These are phyloP conservation scores for Calypte anna DNA, from an alignment of 2,113 vertebrate species.

Conservation along the genomic window DNA sequence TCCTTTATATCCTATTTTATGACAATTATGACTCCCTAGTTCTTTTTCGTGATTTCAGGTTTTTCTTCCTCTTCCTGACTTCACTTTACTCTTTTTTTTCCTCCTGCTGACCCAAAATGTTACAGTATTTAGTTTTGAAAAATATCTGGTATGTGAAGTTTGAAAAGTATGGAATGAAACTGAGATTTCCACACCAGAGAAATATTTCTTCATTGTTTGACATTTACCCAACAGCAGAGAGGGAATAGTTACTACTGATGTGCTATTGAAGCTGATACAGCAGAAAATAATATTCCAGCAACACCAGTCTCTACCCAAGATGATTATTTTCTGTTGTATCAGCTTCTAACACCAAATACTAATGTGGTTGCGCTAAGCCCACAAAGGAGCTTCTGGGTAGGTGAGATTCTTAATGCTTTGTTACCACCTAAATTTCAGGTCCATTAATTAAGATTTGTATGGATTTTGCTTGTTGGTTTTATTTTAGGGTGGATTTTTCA, in stretches of 20 bases:
- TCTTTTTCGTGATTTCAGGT: neutral
- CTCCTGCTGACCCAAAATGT: neutral
- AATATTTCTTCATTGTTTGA: constrained; percentile 43
- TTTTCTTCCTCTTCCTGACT: neutral
- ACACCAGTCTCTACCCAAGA: neutral
- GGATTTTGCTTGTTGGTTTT: neutral
- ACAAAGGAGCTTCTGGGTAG: neutral
- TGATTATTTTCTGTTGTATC: constrained; percentile 8
- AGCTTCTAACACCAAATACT: neutral
- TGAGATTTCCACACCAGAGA: neutral
- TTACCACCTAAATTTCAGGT: neutral
- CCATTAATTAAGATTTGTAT: accelerated
- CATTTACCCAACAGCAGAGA: neutral
- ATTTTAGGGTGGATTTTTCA: neutral
- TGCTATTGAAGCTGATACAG: neutral
- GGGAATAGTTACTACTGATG: neutral
- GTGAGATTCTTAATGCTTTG: neutral
- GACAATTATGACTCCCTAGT: neutral
- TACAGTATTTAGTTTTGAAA: neutral
- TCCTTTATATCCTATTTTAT: neutral
- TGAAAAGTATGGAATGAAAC: neutral
- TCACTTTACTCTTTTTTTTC: neutral
- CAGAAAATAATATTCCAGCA: neutral
- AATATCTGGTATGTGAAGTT: neutral
- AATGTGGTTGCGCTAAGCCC: neutral